phyloP scores from a whole-genome alignment of 2,888 invertebrate species.

The Yponomeuta cagnagella region DNA sequence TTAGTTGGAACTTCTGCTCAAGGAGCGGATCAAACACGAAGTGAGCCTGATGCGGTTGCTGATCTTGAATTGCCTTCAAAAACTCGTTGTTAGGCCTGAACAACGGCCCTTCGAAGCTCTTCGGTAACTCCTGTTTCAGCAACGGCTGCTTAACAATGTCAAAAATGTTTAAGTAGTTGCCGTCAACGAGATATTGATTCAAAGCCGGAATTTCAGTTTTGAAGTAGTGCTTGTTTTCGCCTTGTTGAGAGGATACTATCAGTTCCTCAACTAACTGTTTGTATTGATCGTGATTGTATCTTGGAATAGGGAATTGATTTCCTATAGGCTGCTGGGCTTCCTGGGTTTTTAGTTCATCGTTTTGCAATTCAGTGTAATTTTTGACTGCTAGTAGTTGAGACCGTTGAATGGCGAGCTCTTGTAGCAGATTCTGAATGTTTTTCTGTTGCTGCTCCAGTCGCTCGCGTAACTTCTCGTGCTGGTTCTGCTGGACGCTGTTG shows the following conservation, averaged over 20 bases:
- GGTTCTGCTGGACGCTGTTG: neutral
- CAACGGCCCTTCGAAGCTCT: neutral
- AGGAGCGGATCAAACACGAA: neutral
- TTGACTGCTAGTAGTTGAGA: slow-evolving; percentile 3
- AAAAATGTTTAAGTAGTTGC: neutral
- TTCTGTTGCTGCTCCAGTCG: neutral
- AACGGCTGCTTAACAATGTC: neutral
- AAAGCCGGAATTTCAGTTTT: neutral
- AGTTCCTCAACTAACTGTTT: neutral
- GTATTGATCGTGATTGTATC: neutral
- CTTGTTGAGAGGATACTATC: neutral
- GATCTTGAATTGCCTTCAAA: neutral
- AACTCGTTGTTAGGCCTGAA: neutral
- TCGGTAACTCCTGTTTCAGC: neutral
- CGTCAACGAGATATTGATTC: neutral
- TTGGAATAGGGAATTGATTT: neutral
- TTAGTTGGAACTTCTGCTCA: slow-evolving; percentile 11
- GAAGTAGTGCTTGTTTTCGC: neutral
- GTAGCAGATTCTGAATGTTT: neutral
- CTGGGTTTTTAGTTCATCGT: slow-evolving; percentile 9
- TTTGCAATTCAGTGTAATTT: slow-evolving; percentile 15
- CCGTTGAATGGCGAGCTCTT: neutral
- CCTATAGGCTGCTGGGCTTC: neutral
- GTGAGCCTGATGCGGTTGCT: neutral
- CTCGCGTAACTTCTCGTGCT: neutral